A percentile compares a stretch with the other conserved stretches of the same genome.
Evolutionary conservation across 2,113 vertebrate genomes (phyloP).

Genomic region (Acanthochromis polyacanthus): DNA sequence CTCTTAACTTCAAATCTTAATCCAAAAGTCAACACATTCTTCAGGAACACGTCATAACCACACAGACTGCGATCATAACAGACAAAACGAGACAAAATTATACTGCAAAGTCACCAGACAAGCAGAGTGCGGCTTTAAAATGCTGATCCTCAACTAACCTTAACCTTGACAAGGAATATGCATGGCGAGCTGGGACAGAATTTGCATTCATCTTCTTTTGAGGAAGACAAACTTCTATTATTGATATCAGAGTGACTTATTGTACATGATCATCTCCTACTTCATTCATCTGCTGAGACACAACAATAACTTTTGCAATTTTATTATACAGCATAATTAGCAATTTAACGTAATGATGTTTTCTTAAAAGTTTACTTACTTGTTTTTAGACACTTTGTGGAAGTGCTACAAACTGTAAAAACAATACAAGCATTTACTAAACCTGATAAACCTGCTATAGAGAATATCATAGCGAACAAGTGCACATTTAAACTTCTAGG

Average conservation of each 20-base stretch:
- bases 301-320: too few relatives aligned
- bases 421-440: neutral
- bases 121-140: neutral
- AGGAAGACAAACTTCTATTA: too few relatives aligned
- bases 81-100: conserved; percentile 34
- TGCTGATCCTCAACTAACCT: neutral
- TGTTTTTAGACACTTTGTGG: too few relatives aligned
- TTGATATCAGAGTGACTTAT: neutral
- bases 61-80: neutral
- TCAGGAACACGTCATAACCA: conserved; percentile 1
- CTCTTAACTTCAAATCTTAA: conserved; percentile 41
- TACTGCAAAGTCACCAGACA: conserved; percentile 16
- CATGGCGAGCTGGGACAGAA: neutral
- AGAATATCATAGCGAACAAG: neutral
- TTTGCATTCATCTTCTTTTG: neutral
- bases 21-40: conserved; percentile 47
- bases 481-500: too few relatives aligned
- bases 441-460: neutral
- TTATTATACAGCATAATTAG: too few relatives aligned
- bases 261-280: neutral
- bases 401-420: too few relatives aligned
- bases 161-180: neutral
- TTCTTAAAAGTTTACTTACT: too few relatives aligned
- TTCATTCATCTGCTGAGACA: neutral
- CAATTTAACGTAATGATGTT: too few relatives aligned